Base-by-base conservation (phyloP, 2,888 invertebrate species). In the Cotesia congregata region DNA sequence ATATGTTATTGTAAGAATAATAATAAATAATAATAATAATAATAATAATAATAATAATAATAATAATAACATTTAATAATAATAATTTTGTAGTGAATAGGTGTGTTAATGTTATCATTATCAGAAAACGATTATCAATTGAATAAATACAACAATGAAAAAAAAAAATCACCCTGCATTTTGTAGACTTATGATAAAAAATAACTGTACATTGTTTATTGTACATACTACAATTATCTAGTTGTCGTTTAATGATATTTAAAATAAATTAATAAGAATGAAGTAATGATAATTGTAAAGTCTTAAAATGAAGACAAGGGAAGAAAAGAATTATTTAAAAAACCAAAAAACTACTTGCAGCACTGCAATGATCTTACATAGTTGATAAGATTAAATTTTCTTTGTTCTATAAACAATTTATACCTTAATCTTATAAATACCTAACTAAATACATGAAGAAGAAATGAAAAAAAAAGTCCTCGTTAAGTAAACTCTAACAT, bases 121-220 rank as follows among this genome's bases (percentile, higher is more conserved):
- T 50, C 50, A 50, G 75, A 72, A 78, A 77, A 80, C 61, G 69
- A 77, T 74, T 76, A 79, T 75, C 74, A 77, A 76, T 76, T 78
- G 69, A 75, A 77, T 73, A 74, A 70, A 73, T 77, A 69, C 72
- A 77, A 77, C 73, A 74, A 76, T 78, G 74, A 78, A 79, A 76
- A 68, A 50, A 50, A 50, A 50, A 79, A 75, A 67, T 71, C 65
- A 59, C 68, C 68, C 73, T 69, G 64, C 72, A 73, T 62, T 69
- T 74, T 70, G 69, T 77, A 74, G 74, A 39, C 20, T 77, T 74
- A 62, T 15, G 67, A 71, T 3, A 50, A 50, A 50, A 50, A 4
- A 50, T 12, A 50, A 50, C 75, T 78, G 77, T 72, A 80, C 72
- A 75, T 80, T 80, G 78, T 78, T 77, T 69, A 74, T 74, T 69